These are phyloP conservation scores for Pocota personata DNA, from an alignment of 2,888 invertebrate genomes.

Conservation along the genomic window DNA sequence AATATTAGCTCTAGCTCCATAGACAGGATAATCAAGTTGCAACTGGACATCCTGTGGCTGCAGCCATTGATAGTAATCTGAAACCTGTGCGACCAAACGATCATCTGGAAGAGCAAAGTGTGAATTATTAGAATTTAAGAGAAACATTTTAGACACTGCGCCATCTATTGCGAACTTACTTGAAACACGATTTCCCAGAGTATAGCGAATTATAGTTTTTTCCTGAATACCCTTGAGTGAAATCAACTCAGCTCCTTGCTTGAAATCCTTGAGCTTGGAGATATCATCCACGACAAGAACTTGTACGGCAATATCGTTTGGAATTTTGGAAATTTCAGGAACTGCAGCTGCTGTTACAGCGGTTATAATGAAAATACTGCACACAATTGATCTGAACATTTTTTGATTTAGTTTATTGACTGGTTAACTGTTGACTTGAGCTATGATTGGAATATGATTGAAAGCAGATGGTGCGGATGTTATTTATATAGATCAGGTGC, in stretches of 20 bases:
- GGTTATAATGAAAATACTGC: slow-evolving; percentile 1
- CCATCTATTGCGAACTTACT: slow-evolving; percentile 31
- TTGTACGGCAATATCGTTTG: background rate
- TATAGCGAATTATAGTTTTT: slow-evolving; percentile 40
- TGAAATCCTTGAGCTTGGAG: slow-evolving; percentile 5
- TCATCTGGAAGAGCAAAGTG: slow-evolving; percentile 53
- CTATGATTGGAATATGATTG: background rate
- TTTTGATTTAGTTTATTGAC: background rate
- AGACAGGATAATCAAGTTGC: slow-evolving; percentile 69
- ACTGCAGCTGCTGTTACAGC: background rate
- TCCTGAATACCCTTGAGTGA: background rate
- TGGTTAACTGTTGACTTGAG: background rate
- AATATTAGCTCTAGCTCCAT: slow-evolving; percentile 67
- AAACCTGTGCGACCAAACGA: slow-evolving; percentile 59
- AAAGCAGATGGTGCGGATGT: background rate
- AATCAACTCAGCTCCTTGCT: slow-evolving; percentile 7
- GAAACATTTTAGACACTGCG: too few relatives aligned
- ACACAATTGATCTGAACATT: slow-evolving; percentile 19
- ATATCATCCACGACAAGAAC: background rate
- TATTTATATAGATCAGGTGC: slow-evolving; percentile 7
- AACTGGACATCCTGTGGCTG: slow-evolving; percentile 68
- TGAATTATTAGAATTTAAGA: background rate
- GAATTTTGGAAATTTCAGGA: background rate
- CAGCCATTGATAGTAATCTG: slow-evolving; percentile 48
- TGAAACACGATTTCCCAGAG: slow-evolving; percentile 44